These are phyloP conservation scores for Paralinhomoeus sp. DNA, from an alignment of 2,888 invertebrate species.

Conservation along the genomic window DNA sequence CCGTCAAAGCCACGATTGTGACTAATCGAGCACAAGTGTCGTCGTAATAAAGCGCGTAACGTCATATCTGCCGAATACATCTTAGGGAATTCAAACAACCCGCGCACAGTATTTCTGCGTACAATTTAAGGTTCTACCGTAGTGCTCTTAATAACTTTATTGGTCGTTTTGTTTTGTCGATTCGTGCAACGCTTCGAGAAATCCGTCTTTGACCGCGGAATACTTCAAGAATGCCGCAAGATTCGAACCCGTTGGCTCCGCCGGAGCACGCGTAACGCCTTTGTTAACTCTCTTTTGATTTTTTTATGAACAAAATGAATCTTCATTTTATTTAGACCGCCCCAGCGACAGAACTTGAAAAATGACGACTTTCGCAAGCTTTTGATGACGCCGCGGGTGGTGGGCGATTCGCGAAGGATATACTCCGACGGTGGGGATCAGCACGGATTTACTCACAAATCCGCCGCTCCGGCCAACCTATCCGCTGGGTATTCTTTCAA, in stretches of 20 bases:
- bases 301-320: not conserved
- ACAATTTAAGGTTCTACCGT: no score
- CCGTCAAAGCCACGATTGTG: no score
- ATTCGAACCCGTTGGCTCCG: conserved; percentile 1
- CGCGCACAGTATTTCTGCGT: no score
- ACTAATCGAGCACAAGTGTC: no score
- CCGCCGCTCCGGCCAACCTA: not conserved
- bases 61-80: no score
- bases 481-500: not conserved
- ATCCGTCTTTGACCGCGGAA: conserved; percentile 92
- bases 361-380: conserved; percentile 91
- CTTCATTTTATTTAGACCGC: not conserved
- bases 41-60: no score
- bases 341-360: conserved; percentile 36
- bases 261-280: not conserved
- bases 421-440: not conserved
- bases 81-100: no score
- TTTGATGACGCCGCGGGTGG: conserved; percentile 61
- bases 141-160: no score
- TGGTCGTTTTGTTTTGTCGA: no score
- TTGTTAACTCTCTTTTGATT: not conserved
- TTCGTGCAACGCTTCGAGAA: conserved; percentile 67
- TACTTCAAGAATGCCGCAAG: conserved; percentile 45
- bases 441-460: not conserved
- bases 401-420: not conserved